Conservation (phyloP, 2,113 vertebrate species). For the Corvus cornix region DNA sequence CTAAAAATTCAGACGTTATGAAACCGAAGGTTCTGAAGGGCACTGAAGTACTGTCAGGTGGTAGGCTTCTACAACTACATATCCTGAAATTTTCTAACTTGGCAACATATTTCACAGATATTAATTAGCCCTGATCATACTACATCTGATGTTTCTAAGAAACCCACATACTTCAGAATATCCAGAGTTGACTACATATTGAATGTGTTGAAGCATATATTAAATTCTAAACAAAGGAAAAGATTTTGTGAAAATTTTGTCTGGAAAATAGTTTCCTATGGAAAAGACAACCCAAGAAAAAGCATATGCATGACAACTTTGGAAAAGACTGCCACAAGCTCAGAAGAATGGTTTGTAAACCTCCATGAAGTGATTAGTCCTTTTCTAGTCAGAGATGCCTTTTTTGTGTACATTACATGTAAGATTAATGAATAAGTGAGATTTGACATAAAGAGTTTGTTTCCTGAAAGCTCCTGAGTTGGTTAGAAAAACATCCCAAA, state of each 20-base stretch:
- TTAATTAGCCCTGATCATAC: neutral
- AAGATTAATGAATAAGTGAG: neutral
- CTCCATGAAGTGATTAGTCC: neutral
- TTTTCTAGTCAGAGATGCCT: neutral
- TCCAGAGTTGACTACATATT: neutral
- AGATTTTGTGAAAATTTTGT: neutral
- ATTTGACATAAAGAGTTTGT: neutral
- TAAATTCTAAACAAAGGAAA: neutral
- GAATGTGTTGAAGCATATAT: neutral
- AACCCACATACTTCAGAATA: neutral
- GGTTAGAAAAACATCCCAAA: neutral
- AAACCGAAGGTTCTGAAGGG: neutral
- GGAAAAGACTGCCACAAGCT: neutral
- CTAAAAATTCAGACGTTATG: neutral
- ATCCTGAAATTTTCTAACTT: neutral
- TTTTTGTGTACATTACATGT: neutral
- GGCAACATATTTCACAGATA: neutral
- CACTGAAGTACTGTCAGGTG: neutral
- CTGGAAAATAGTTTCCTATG: neutral
- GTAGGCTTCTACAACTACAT: neutral
- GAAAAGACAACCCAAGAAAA: neutral
- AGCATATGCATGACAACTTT: neutral
- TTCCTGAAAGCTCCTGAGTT: neutral
- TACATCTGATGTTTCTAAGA: neutral
- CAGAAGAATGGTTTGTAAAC: neutral